A percentile compares a stretch with the other conserved stretches of the same genome.
phyloP scores from a whole-genome alignment of 2,888 invertebrate genomes.

The Galerucella pusilla region DNA sequence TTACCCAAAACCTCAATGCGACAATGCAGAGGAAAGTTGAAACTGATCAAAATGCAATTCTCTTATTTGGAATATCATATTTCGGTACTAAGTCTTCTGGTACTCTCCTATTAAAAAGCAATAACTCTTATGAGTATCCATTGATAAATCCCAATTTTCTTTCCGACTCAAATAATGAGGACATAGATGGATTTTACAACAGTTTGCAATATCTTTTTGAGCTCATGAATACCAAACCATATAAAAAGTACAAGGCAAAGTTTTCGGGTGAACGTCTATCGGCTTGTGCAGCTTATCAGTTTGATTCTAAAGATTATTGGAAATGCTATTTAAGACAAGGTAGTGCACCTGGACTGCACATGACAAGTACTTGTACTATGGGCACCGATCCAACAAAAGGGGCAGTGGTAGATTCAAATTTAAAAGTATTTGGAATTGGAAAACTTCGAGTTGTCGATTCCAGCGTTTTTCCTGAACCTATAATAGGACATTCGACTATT shows the following conservation, averaged over 20 bases:
- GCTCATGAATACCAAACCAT: slow-evolving; percentile 67
- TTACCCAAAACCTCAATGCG: not conserved
- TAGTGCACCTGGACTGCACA: slow-evolving; percentile 64
- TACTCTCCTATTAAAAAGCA: slow-evolving; percentile 67
- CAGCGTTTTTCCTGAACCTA: slow-evolving; percentile 72
- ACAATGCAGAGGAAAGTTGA: not conserved
- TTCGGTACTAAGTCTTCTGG: slow-evolving; percentile 66
- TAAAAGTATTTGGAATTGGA: slow-evolving; percentile 70
- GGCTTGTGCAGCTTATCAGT: slow-evolving; percentile 65
- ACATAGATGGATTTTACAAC: slow-evolving; percentile 68
- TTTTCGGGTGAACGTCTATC: slow-evolving; percentile 32
- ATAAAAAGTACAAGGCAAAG: slow-evolving; percentile 66
- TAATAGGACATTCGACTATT: slow-evolving; percentile 75
- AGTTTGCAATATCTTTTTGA: slow-evolving; percentile 62
- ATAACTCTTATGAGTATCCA: slow-evolving; percentile 61
- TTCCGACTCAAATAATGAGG: slow-evolving; percentile 62
- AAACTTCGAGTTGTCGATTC: slow-evolving; percentile 73
- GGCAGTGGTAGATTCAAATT: slow-evolving; percentile 72
- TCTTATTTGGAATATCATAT: slow-evolving; percentile 47
- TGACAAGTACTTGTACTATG: slow-evolving; percentile 77
- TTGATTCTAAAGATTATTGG: slow-evolving; percentile 75
- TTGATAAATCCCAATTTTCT: slow-evolving; percentile 76
- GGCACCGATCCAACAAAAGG: slow-evolving; percentile 70
- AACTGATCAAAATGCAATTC: slow-evolving; percentile 48
- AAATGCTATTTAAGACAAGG: slow-evolving; percentile 68